Percentiles rank a stretch among this genome's conserved stretches.
phyloP scores from a whole-genome alignment of 2,797 vertebrate genomes.

The Trachurus trachurus region DNA sequence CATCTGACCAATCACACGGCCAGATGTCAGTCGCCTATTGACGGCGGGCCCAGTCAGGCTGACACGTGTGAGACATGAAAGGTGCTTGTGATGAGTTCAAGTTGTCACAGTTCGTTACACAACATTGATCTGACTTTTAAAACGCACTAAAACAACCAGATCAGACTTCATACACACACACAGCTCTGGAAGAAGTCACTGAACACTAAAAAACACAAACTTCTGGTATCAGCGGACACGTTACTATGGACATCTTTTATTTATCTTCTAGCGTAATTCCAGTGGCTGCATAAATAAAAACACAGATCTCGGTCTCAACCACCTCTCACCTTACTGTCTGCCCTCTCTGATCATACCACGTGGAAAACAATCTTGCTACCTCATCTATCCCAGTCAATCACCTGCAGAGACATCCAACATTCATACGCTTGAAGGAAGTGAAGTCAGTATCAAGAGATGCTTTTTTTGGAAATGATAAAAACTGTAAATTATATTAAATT shows the following conservation, averaged over 20 bases:
- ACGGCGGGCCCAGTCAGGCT: conserved; percentile 24
- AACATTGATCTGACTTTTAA: background rate
- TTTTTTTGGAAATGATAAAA: no score
- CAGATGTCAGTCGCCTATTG: conserved; percentile 50
- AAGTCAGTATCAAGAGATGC: no score
- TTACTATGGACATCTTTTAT: background rate
- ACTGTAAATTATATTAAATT: no score
- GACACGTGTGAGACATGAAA: conserved; percentile 18
- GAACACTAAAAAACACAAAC: background rate
- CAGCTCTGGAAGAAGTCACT: background rate
- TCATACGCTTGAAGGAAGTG: no score
- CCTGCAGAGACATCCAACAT: no score
- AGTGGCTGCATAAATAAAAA: background rate
- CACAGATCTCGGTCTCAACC: background rate
- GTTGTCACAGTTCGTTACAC: background rate
- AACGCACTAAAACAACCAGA: background rate
- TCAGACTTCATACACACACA: background rate
- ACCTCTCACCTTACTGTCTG: background rate
- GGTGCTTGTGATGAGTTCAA: no score
- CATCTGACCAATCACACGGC: conserved; percentile 43
- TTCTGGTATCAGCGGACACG: background rate
- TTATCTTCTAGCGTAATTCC: background rate
- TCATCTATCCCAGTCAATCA: no score
- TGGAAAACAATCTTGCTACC: no score
- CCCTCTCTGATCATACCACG: no score